Base-by-base conservation (phyloP, 1,140 invertebrate genomes). In the Dryas iulia region DNA sequence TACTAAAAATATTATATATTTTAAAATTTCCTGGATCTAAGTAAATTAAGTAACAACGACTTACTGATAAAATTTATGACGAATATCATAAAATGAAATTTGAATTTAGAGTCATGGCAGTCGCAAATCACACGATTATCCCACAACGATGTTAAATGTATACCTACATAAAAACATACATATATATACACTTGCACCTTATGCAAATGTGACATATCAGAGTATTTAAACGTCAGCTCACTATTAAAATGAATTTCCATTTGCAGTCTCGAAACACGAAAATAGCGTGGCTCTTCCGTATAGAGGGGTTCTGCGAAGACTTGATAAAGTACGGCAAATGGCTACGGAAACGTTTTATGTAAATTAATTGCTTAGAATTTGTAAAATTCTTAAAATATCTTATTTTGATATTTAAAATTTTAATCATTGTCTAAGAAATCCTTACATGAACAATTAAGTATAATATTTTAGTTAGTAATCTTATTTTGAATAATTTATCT, bases 161-260 rank as follows among this genome's bases (percentile, higher is more conserved):
- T n/a, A n/a, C n/a, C n/a, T n/a, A n/a, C n/a, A n/a, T n/a, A n/a
- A n/a, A n/a, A n/a, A n/a, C n/a, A n/a, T n/a, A n/a, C n/a, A n/a
- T 28, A 28, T 28, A 28, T 3, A 28, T 28, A 28, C 6, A 28
- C 3, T 28, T 28, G 26, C 6, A 28, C 6, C 26, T 28, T 6
- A 47, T 47, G 39, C 7, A 18, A 47, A 47, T 47, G 39, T 47
- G 18, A 47, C 18, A 63, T 56, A n/a, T 74, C 26, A 28, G 26
- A 70, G 89, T 87, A 92, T 92, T 91, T 90, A 92, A 91, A 92
- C 81, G 86, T 91, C 87, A 86, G 84, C 86, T 87, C 83, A 89
- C 89, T 91, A 92, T 92, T 92, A 92, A 92, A 92, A 92, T 92
- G 90, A 89, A 87, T 91, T 91, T 86, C 86, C 90, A 92, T 92